Evolutionary conservation across 2,888 invertebrate genomes (phyloP), one percentile per base, ranked within the genome.

Genomic region (Drosophila fulvimacula): DNA sequence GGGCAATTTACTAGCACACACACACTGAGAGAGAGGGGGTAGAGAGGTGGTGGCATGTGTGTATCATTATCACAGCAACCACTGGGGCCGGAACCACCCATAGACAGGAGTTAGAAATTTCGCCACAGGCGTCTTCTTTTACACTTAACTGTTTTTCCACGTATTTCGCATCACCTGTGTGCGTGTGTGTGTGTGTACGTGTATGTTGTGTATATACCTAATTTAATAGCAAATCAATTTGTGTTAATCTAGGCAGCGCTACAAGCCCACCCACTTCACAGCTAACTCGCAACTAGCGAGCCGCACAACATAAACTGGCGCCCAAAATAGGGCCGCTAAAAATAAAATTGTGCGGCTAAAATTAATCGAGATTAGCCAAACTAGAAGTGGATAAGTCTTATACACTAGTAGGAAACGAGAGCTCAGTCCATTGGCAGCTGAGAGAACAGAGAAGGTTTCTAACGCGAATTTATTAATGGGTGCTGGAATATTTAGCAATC

Each of bases 141-240:
- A 79, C 85, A 85, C 85, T 86, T 88, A 88, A 86, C 88, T 84
- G 88, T 84, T 84, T 86, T 84, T 85, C 69, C 81, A 88, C 81
- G 81, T 85, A 80, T 71, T 69, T 61, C 41, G 52, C 74, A 65
- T 21, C 61, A 72, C 65, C 69, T 52, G 69, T 19, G 27, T 59
- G 19, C 51, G 24, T 30, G 34, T 48, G 41, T 52, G 13, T 48
- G 36, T 57, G 41, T 51, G 17, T 48, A 58, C 58, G 51, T 60
- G 52, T 69, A 60, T 62, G 61, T 61, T 62, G 67, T 75, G 70
- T 70, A 55, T 68, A 65, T 61, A 69, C 63, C 81, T 89, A 89
- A 91, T 91, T 88, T 90, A 90, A 90, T 91, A 86, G 80, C 84
- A 90, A 91, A 91, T 90, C 90, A 91, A 90, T 90, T 90, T 90